Conservation (phyloP, 2,888 invertebrate genomes). For the Watsonalla cultraria region DNA sequence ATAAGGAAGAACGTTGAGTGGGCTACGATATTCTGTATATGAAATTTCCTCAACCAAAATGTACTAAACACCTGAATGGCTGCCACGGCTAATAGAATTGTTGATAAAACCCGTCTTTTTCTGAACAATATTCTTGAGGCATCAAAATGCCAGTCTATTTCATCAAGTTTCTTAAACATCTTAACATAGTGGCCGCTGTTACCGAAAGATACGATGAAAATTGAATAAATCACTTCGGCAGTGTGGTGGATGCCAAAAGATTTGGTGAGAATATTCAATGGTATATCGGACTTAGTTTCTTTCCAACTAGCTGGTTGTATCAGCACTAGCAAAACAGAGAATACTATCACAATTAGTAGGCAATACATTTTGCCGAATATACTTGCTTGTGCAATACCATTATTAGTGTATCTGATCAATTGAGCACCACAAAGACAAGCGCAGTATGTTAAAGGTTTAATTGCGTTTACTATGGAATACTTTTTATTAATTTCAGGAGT, state of each 20-base stretch:
- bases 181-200: slow-evolving; percentile 31
- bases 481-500: neutral
- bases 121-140: slow-evolving; percentile 22
- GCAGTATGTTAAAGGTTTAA: slow-evolving; percentile 40
- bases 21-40: slow-evolving; percentile 28
- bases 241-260: slow-evolving; percentile 26
- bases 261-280: slow-evolving; percentile 44
- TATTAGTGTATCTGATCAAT: slow-evolving; percentile 29
- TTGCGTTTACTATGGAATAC: slow-evolving; percentile 30
- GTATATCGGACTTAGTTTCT: slow-evolving; percentile 37
- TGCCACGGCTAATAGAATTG: slow-evolving; percentile 25
- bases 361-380: slow-evolving; percentile 31
- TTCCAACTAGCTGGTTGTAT: slow-evolving; percentile 35
- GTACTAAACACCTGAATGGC: slow-evolving; percentile 19
- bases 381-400: slow-evolving; percentile 18
- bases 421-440: slow-evolving; percentile 39
- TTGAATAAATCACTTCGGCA: slow-evolving; percentile 33
- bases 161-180: slow-evolving; percentile 36
- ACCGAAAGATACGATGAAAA: slow-evolving; percentile 29
- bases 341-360: slow-evolving; percentile 22
- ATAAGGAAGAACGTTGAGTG: slow-evolving; percentile 33
- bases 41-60: slow-evolving; percentile 27
- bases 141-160: slow-evolving; percentile 35
- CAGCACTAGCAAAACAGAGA: slow-evolving; percentile 16
- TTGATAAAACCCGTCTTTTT: slow-evolving; percentile 26